Conservation (phyloP, 2,888 invertebrate genomes). For the Emesis russula region DNA sequence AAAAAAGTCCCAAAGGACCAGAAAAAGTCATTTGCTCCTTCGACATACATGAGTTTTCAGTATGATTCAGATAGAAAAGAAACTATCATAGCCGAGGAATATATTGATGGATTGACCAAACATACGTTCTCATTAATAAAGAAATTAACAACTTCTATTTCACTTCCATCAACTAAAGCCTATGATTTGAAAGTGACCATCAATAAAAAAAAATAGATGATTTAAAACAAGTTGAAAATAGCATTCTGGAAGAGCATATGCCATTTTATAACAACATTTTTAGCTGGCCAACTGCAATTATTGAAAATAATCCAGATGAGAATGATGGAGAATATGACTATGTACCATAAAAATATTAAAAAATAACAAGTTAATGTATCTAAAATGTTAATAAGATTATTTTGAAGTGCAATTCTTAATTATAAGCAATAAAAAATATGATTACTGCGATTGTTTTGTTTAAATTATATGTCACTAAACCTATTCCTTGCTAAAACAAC, state of each 20-base stretch:
- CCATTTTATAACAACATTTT: slow-evolving; percentile 53
- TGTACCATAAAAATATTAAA: slow-evolving; percentile 69
- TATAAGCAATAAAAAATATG: slow-evolving; percentile 64
- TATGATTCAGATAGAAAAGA: slow-evolving; percentile 63
- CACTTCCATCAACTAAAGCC: slow-evolving; percentile 43
- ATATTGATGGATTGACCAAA: neutral
- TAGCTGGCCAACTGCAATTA: too few relatives aligned
- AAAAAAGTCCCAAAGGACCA: slow-evolving; percentile 67
- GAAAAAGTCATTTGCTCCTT: slow-evolving; percentile 61
- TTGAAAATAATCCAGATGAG: slow-evolving; percentile 38
- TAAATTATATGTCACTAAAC: slow-evolving; percentile 31
- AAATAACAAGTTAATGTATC: slow-evolving; percentile 56
- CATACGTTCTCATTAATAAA: neutral
- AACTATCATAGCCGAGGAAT: slow-evolving; percentile 33
- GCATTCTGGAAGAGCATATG: slow-evolving; percentile 67
- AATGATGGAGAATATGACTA: slow-evolving; percentile 63
- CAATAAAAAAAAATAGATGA: slow-evolving; percentile 66
- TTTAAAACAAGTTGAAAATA: slow-evolving; percentile 66
- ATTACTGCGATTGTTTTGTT: slow-evolving; percentile 45
- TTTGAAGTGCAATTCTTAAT: slow-evolving; percentile 60
- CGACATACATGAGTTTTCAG: slow-evolving; percentile 65
- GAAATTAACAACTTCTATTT: neutral
- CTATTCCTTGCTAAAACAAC: slow-evolving; percentile 51
- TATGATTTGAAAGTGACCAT: slow-evolving; percentile 56
- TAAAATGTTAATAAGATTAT: slow-evolving; percentile 63